Percentiles rank a stretch among this genome's conserved stretches.
phyloP scores from a whole-genome alignment of 92 coral and sea anemone genomes.

The Chrysogorgia sp. region DNA sequence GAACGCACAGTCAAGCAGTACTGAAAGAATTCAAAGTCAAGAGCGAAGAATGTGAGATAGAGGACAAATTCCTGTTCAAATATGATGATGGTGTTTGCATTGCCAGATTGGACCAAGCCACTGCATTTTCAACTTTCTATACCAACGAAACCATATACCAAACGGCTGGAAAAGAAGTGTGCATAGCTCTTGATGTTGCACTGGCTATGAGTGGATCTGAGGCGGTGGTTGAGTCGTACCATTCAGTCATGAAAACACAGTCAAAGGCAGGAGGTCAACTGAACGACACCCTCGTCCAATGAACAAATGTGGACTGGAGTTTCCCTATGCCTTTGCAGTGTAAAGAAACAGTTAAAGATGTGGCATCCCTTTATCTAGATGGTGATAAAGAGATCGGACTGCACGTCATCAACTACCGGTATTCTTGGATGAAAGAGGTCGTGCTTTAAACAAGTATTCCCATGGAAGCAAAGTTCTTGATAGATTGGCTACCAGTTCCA shows the following conservation, averaged over 20 bases:
- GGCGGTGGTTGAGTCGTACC: slow-evolving; percentile 24
- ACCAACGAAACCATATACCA: slow-evolving; percentile 35
- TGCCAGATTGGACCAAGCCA: slow-evolving; percentile 44
- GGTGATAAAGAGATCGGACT: slow-evolving; percentile 15
- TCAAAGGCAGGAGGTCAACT: slow-evolving; percentile 20
- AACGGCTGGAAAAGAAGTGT: slow-evolving; percentile 32
- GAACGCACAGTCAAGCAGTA: slow-evolving; percentile 38
- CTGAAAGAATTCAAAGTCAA: slow-evolving; percentile 29
- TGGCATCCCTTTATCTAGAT: slow-evolving; percentile 22
- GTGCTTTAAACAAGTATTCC: slow-evolving; percentile 27
- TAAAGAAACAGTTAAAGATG: slow-evolving; percentile 44
- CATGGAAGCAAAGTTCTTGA: slow-evolving; percentile 12
- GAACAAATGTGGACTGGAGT: slow-evolving; percentile 49
- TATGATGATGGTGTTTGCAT: slow-evolving; percentile 35
- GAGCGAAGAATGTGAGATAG: slow-evolving; percentile 27
- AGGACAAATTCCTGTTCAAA: slow-evolving; percentile 28
- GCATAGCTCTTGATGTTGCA: too few relatives aligned
- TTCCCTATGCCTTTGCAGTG: slow-evolving; percentile 51
- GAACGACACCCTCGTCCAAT: slow-evolving; percentile 12
- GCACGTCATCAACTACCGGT: slow-evolving; percentile 16
- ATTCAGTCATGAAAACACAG: slow-evolving; percentile 30
- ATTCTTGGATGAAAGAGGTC: slow-evolving; percentile 14
- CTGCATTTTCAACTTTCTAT: slow-evolving; percentile 45
- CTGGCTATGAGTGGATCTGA: too few relatives aligned
- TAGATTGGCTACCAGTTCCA: neutral